These are phyloP conservation scores for Glyptemys insculpta DNA, from an alignment of 2,797 vertebrate species.

Conservation along the genomic window DNA sequence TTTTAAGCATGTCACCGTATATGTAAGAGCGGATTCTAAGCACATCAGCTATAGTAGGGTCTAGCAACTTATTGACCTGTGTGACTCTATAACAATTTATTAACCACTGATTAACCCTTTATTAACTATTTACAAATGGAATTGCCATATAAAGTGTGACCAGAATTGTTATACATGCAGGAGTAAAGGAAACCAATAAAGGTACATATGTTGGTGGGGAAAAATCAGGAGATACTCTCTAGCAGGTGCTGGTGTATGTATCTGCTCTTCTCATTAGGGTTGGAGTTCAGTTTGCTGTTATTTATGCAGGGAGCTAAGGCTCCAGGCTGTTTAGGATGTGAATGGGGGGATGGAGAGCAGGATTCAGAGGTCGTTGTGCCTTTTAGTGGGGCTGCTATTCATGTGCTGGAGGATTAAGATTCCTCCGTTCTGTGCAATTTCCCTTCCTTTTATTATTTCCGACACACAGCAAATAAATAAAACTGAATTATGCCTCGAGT, in stretches of 20 bases:
- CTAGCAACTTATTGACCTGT: background rate
- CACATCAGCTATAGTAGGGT: background rate
- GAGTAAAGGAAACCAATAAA: background rate
- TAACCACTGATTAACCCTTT: background rate
- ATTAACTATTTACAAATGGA: background rate
- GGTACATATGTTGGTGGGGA: background rate
- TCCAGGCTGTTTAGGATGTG: slow-evolving; percentile 1
- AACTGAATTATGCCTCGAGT: slow-evolving; percentile 18
- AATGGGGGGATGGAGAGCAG: background rate
- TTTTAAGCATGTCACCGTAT: background rate
- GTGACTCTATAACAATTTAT: background rate
- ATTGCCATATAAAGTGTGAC: background rate
- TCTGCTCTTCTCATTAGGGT: background rate
- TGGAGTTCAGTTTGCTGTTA: background rate
- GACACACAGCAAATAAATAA: slow-evolving; percentile 17
- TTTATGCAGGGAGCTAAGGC: slow-evolving; percentile 1
- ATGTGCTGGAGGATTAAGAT: background rate
- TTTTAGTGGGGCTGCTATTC: background rate
- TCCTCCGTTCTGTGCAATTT: background rate
- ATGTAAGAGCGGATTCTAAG: background rate
- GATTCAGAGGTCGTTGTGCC: background rate
- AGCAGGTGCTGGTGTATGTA: background rate
- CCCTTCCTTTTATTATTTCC: slow-evolving; percentile 2
- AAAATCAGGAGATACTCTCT: background rate
- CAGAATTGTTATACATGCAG: too few species aligned